Conservation (phyloP, 1,140 invertebrate species). For the Sesamia nonagrioides region DNA sequence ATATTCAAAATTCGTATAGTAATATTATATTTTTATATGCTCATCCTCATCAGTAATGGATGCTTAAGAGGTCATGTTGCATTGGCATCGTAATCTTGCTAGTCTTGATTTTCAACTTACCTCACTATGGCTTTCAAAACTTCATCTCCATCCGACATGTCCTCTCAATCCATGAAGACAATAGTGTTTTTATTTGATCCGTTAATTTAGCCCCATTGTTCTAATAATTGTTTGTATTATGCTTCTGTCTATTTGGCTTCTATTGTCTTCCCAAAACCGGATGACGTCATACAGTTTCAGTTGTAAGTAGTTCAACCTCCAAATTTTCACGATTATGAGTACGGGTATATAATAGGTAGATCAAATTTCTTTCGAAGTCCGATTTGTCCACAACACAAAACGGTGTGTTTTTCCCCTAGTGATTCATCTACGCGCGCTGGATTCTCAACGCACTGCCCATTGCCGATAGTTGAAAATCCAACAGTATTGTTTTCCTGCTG, state of each 20-base stretch:
- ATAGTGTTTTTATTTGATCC: slow-evolving; percentile 7
- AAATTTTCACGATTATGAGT: not conserved
- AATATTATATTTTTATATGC: too few relatives aligned
- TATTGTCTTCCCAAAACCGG: slow-evolving; percentile 4
- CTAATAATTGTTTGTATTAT: slow-evolving; percentile 53
- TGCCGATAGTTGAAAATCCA: too few relatives aligned
- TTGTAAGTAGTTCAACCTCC: not conserved
- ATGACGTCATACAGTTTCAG: slow-evolving; percentile 33
- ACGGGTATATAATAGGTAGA: too few relatives aligned
- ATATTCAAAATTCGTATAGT: too few relatives aligned
- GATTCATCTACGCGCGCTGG: too few relatives aligned
- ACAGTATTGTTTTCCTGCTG: too few relatives aligned
- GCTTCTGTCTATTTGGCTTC: slow-evolving; percentile 8
- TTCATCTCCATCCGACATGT: not conserved
- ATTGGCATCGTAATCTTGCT: not conserved
- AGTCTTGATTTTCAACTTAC: not conserved
- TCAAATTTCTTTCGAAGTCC: not conserved
- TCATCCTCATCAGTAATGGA: not conserved
- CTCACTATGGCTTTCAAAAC: not conserved
- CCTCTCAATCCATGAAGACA: not conserved
- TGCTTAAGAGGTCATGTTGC: not conserved
- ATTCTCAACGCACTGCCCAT: too few relatives aligned
- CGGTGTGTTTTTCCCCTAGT: too few relatives aligned
- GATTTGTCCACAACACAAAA: too few relatives aligned
- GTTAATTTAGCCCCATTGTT: slow-evolving; percentile 55